Evolutionary conservation across 2,888 invertebrate genomes (phyloP).

Genomic region (Mongoloraphidia duomilia): DNA sequence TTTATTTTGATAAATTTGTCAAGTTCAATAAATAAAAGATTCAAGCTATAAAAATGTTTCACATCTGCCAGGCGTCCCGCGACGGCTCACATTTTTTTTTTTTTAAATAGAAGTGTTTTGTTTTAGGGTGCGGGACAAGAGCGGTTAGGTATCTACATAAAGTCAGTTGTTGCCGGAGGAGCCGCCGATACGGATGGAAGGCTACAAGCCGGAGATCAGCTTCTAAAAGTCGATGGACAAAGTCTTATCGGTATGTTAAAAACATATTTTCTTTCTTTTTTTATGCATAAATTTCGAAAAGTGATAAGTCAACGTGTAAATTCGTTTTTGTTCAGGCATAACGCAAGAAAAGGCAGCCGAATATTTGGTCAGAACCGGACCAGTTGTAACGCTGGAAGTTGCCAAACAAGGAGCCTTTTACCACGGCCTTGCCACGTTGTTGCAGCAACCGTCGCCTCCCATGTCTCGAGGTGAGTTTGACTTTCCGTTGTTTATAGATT

Average conservation of each 20-base stretch:
- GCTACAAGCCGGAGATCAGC: slow-evolving; percentile 91
- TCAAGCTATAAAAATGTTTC: too few species aligned
- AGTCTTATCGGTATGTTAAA: slow-evolving; percentile 59
- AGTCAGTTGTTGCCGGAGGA: slow-evolving; percentile 91
- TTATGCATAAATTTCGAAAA: slow-evolving; percentile 28
- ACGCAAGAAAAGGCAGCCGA: slow-evolving; percentile 86
- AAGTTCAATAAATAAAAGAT: too few species aligned
- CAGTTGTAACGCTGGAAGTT: slow-evolving; percentile 85
- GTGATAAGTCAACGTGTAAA: slow-evolving; percentile 46
- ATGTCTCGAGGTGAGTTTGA: slow-evolving; percentile 51
- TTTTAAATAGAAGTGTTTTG: slow-evolving; percentile 7
- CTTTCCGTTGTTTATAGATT: background rate
- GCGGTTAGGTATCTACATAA: slow-evolving; percentile 91
- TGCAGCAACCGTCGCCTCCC: slow-evolving; percentile 81
- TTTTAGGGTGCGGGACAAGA: slow-evolving; percentile 54
- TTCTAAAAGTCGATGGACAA: slow-evolving; percentile 92
- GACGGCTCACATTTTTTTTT: background rate
- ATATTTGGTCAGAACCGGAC: slow-evolving; percentile 86
- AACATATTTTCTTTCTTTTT: slow-evolving; percentile 14
- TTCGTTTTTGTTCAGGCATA: slow-evolving; percentile 33
- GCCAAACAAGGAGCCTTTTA: slow-evolving; percentile 96
- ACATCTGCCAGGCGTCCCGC: too few species aligned
- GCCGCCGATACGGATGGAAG: slow-evolving; percentile 89
- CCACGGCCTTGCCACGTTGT: slow-evolving; percentile 85
- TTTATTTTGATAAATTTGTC: too few species aligned